Conservation (phyloP, 2,113 vertebrate species). For the Sylvilagus bachmani region DNA sequence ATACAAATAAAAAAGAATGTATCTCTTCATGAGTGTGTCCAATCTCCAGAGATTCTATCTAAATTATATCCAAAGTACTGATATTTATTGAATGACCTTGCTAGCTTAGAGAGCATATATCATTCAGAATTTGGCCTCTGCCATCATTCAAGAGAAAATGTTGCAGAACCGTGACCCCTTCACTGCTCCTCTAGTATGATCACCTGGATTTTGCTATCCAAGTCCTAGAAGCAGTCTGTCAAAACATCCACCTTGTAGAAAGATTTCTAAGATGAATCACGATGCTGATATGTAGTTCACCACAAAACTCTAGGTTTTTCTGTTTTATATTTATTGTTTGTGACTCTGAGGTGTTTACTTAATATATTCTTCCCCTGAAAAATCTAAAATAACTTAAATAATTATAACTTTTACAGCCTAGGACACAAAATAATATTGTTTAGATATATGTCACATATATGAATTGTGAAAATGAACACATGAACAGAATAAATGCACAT, state of each 20-base stretch:
- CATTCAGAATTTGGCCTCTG: neutral
- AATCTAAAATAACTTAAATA: neutral
- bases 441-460: neutral
- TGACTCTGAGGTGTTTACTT: neutral
- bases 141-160: neutral
- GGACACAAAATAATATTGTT: neutral
- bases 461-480: neutral
- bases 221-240: no score
- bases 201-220: neutral
- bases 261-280: no score
- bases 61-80: neutral
- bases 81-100: neutral
- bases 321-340: neutral
- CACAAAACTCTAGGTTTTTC: neutral
- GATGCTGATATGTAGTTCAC: neutral
- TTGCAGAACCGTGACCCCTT: neutral
- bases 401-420: neutral
- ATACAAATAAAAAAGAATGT: neutral
- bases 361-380: neutral
- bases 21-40: neutral
- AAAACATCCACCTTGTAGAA: neutral
- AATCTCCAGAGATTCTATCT: neutral
- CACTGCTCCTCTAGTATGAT: neutral
- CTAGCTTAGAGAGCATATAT: neutral
- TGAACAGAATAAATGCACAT: neutral